phyloP scores from a whole-genome alignment of 2,888 invertebrate species.

The Amphipyra tragopoginis region DNA sequence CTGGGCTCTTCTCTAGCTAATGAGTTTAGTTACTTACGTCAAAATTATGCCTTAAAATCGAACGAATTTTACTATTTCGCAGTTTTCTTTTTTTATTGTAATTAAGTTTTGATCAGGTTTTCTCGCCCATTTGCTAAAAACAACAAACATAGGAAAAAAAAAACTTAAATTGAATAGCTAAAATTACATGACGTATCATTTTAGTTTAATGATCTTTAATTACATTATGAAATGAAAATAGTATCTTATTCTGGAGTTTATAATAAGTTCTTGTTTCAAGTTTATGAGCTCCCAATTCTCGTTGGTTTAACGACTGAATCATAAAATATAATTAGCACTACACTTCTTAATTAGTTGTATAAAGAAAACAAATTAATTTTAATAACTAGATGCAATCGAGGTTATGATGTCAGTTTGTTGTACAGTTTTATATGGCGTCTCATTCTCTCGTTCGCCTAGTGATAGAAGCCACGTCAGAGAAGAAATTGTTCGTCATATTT shows the following conservation, averaged over 20 bases:
- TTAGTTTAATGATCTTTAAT: too few relatives aligned
- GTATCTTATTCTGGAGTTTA: conserved; percentile 6
- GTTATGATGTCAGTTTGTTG: conserved; percentile 19
- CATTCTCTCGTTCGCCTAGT: background rate
- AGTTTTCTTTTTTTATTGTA: too few relatives aligned
- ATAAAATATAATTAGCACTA: conserved; percentile 42
- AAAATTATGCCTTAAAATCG: background rate
- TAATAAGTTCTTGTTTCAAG: conserved; percentile 22
- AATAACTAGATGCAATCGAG: conserved; percentile 5
- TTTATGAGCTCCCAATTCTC: conserved; percentile 25
- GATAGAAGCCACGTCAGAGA: too few relatives aligned
- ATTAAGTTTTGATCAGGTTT: too few relatives aligned
- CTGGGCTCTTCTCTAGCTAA: background rate
- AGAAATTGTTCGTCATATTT: too few relatives aligned
- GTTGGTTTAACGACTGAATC: conserved; percentile 21
- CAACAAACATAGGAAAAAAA: too few relatives aligned
- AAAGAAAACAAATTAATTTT: conserved; percentile 19
- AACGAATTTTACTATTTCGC: too few relatives aligned
- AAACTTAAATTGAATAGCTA: background rate
- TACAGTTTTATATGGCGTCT: conserved; percentile 6
- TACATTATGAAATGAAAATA: too few relatives aligned
- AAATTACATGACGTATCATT: background rate
- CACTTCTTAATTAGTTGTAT: conserved; percentile 26
- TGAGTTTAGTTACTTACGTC: background rate
- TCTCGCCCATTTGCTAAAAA: too few relatives aligned